Evolutionary conservation across 1,140 invertebrate species (phyloP).

Genomic region (Leptonema lineaticorne): DNA sequence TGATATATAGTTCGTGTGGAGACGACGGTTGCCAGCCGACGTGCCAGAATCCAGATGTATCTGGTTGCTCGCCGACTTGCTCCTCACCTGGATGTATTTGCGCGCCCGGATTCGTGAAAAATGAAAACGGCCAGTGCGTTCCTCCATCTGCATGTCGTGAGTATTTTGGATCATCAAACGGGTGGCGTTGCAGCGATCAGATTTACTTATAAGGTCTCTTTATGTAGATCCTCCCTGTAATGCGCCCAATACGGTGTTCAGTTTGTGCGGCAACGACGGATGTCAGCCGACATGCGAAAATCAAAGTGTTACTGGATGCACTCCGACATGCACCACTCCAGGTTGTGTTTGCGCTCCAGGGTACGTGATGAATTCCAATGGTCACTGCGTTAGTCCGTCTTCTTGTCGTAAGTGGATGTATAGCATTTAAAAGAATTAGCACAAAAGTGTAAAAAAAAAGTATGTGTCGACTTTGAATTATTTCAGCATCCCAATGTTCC

Average conservation of each 20-base stretch:
- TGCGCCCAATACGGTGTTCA: slow-evolving; percentile 17
- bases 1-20: not conserved
- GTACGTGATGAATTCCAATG: slow-evolving; percentile 24
- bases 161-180: not conserved
- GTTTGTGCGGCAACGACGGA: slow-evolving; percentile 21
- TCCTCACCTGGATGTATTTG: slow-evolving; percentile 30
- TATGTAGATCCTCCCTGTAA: too few species aligned
- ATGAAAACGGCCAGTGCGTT: slow-evolving; percentile 20
- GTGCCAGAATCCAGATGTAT: not conserved
- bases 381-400: slow-evolving; percentile 19
- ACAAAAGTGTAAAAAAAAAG: too few species aligned
- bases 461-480: too few species aligned
- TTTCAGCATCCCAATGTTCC: slow-evolving; percentile 10
- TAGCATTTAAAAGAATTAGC: not conserved
- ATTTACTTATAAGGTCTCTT: too few species aligned
- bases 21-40: not conserved
- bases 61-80: too few species aligned
- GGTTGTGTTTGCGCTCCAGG: slow-evolving; percentile 29
- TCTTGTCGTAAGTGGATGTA: slow-evolving; percentile 35
- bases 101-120: slow-evolving; percentile 30
- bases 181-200: too few species aligned
- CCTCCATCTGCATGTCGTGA: slow-evolving; percentile 23
- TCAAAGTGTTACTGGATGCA: not conserved
- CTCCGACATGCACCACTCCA: not conserved
- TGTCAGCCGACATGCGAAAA: slow-evolving; percentile 20